phyloP scores from a whole-genome alignment of 2,797 vertebrate genomes.

The Lophotriccus pileatus region DNA sequence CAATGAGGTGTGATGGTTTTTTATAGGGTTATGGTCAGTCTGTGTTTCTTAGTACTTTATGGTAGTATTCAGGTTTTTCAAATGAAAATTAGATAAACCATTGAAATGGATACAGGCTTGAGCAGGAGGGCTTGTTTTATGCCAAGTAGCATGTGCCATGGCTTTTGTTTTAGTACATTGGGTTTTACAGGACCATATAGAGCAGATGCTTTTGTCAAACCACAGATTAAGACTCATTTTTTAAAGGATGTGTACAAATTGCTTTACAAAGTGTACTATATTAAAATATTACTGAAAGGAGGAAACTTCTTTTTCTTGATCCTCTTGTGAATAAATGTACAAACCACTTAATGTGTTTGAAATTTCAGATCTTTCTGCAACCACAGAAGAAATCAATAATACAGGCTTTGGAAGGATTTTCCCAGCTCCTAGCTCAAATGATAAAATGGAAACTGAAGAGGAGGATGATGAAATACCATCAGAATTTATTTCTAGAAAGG shows the following conservation, averaged over 20 bases:
- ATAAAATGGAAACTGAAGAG: slow-evolving; percentile 80
- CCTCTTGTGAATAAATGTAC: not conserved
- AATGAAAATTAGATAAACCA: not conserved
- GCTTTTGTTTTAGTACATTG: not conserved
- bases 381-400: slow-evolving; percentile 48
- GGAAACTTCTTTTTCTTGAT: not conserved
- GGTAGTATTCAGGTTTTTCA: not conserved
- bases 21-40: not conserved
- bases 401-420: slow-evolving; percentile 95
- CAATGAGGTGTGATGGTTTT: not conserved
- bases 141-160: not conserved
- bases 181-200: not conserved
- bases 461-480: slow-evolving; percentile 84
- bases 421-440: slow-evolving; percentile 77
- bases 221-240: not conserved
- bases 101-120: not conserved
- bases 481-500: slow-evolving; percentile 89
- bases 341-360: not conserved
- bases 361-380: slow-evolving; percentile 47
- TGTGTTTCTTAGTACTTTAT: not conserved
- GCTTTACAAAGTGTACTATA: not conserved
- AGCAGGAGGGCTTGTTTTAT: not conserved
- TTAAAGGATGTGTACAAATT: not conserved
- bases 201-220: not conserved
- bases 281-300: not conserved